Percentiles rank a stretch among this genome's conserved stretches.
These are phyloP conservation scores for Mareca strepera DNA, from an alignment of 2,797 vertebrate genomes.

Conservation along the genomic window DNA sequence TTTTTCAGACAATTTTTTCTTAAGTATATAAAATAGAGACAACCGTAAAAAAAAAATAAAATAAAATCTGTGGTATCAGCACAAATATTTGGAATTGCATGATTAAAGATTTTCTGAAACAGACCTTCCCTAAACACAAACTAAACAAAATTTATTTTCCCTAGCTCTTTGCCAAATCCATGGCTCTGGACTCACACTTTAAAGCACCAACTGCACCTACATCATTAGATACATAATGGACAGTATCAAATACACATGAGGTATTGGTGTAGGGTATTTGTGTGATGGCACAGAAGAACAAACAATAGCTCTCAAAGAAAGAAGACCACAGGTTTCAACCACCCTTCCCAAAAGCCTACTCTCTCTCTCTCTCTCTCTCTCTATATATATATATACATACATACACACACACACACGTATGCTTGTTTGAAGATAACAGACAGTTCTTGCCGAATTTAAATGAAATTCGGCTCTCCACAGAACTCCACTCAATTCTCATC, in stretches of 20 bases:
- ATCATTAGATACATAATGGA: not conserved
- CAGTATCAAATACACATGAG: not conserved
- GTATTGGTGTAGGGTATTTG: not conserved
- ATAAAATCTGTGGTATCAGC: not conserved
- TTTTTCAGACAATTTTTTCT: not conserved
- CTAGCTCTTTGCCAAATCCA: not conserved
- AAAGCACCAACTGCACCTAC: not conserved
- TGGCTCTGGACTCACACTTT: not conserved
- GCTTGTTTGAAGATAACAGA: not conserved
- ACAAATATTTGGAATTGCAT: not conserved
- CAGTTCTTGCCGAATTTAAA: not conserved
- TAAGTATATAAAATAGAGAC: not conserved
- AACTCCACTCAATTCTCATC: not conserved
- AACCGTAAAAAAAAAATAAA: not conserved
- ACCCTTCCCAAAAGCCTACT: not conserved
- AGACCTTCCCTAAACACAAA: not conserved
- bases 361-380: too few relatives aligned
- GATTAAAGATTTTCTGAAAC: slow-evolving; percentile 8
- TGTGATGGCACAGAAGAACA: not conserved
- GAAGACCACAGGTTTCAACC: not conserved
- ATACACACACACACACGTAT: too few relatives aligned
- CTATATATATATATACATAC: not conserved
- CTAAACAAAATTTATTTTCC: not conserved
- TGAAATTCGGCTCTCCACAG: not conserved
- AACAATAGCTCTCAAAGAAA: not conserved